A percentile compares a stretch with the other conserved stretches of the same genome.
These are phyloP conservation scores for Anastatus disparis DNA, from an alignment of 1,140 invertebrate species.

Conservation along the genomic window DNA sequence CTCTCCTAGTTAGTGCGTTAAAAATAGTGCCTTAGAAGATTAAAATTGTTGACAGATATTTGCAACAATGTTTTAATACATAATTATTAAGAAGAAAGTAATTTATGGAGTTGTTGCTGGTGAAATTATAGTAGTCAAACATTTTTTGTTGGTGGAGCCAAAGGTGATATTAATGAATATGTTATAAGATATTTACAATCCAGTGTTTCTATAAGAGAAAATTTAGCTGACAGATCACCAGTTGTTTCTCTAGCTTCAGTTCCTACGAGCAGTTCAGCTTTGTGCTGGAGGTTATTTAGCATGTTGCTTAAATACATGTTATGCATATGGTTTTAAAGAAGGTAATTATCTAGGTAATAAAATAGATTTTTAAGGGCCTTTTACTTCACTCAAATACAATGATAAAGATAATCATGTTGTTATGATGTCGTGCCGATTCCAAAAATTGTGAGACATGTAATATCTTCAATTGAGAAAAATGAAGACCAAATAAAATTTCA, in stretches of 20 bases:
- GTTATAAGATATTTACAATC: too few relatives aligned
- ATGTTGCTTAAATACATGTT: slow-evolving; percentile 80
- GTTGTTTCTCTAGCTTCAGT: slow-evolving; percentile 71
- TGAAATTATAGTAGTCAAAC: too few relatives aligned
- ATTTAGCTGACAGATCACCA: too few relatives aligned
- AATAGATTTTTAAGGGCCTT: slow-evolving; percentile 79
- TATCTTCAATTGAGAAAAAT: slow-evolving; percentile 68
- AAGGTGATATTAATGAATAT: too few relatives aligned
- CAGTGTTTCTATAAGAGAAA: too few relatives aligned
- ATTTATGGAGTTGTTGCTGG: too few relatives aligned
- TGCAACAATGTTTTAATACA: too few relatives aligned
- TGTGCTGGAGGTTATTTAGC: slow-evolving; percentile 77
- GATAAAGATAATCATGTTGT: slow-evolving; percentile 71
- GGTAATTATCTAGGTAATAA: slow-evolving; percentile 63
- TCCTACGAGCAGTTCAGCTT: slow-evolving; percentile 51
- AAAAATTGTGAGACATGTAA: slow-evolving; percentile 71
- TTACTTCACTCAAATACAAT: slow-evolving; percentile 78
- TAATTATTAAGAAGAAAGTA: too few relatives aligned
- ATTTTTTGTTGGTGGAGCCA: too few relatives aligned
- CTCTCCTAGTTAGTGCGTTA: too few relatives aligned
- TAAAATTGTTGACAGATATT: too few relatives aligned
- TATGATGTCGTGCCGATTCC: slow-evolving; percentile 72
- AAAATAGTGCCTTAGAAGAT: too few relatives aligned
- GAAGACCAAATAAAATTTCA: slow-evolving; percentile 66
- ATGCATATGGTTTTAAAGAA: slow-evolving; percentile 72